phyloP scores from a whole-genome alignment of 2,113 vertebrate genomes.

The Oryzias javanicus region DNA sequence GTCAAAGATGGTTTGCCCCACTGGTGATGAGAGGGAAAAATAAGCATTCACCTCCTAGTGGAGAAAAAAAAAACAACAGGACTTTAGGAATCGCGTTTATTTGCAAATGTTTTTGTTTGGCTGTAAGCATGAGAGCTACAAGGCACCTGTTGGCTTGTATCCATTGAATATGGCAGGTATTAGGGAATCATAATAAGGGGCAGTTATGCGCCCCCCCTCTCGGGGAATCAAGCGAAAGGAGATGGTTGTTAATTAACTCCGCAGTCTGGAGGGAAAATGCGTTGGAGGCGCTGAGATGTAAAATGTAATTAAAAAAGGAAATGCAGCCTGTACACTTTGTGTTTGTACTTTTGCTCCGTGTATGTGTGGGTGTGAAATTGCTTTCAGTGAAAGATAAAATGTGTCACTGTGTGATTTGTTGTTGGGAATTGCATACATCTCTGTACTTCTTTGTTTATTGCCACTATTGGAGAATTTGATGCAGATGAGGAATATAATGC shows the following conservation, averaged over 20 bases:
- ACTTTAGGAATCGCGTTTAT: neutral
- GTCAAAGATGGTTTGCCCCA: slow-evolving; percentile 1
- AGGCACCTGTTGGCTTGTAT: slow-evolving; percentile 8
- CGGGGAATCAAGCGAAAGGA: slow-evolving; percentile 76
- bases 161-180: slow-evolving; percentile 46
- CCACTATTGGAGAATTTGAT: neutral
- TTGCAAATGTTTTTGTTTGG: neutral
- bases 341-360: slow-evolving; percentile 42
- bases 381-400: slow-evolving; percentile 18
- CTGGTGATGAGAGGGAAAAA: neutral
- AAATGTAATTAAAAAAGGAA: slow-evolving; percentile 90
- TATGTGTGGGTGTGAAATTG: slow-evolving; percentile 33
- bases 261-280: slow-evolving; percentile 79
- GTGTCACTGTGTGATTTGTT: slow-evolving; percentile 18
- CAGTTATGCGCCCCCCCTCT: slow-evolving; percentile 61
- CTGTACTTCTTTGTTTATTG: slow-evolving; percentile 1
- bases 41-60: too few species aligned
- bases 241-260: slow-evolving; percentile 88
- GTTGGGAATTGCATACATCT: slow-evolving; percentile 15
- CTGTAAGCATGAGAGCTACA: slow-evolving; percentile 9
- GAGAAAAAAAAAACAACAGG: neutral
- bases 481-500: neutral
- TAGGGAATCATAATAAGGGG: slow-evolving; percentile 73
- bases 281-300: slow-evolving; percentile 72
- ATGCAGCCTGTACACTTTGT: slow-evolving; percentile 59